Evolutionary conservation across 2,797 vertebrate species (phyloP), one percentile per base, ranked within the genome.

Genomic region (Sorex maritimensis): DNA sequence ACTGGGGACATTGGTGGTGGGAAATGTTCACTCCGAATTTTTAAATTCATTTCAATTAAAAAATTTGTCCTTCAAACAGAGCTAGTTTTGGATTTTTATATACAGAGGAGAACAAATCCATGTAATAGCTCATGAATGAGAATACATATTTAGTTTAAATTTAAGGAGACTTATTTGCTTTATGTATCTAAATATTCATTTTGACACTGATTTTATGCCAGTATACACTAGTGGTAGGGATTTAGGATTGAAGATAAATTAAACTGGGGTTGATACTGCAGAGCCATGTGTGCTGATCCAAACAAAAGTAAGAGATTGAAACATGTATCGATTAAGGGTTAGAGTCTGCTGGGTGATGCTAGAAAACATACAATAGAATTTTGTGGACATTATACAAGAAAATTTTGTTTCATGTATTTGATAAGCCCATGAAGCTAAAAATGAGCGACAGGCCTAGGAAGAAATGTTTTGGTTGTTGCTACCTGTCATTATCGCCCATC

Each of bases 51-150:
- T 67, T 67, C 74, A 72, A 67, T 67, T 67, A 5, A 74, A 72
- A 52, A 30, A 0, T 30, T 55, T 83, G 38, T 28, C 14, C 8
- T 90, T 63, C 5, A n/a, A 17, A 17, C 15, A 44, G 34, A 46
- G 38, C 24, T 69, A 2, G 2, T 41, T 86, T 74, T 65, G 28
- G 14, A 5, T 11, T 17, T 83, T 46, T 41, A 81, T 4, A 30
- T 58, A 80, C 3, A 38, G 2, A 21, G n/a, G 5, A 34, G 79
- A 88, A 71, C 23, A 92, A 63, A 86, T 74, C 3, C 8, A 23
- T 86, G 58, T 41, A 71, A 75, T n/a, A 87, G 23, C 30, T 75
- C 24, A 86, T 30, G n/a, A 94, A 23, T 24, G 21, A 72, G 21
- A 6, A 41, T 71, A 68, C 4, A 79, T 5, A 63, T 63, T 84